Conservation (phyloP, 2,797 vertebrate genomes). For the Odontamblyopus rebecca region DNA sequence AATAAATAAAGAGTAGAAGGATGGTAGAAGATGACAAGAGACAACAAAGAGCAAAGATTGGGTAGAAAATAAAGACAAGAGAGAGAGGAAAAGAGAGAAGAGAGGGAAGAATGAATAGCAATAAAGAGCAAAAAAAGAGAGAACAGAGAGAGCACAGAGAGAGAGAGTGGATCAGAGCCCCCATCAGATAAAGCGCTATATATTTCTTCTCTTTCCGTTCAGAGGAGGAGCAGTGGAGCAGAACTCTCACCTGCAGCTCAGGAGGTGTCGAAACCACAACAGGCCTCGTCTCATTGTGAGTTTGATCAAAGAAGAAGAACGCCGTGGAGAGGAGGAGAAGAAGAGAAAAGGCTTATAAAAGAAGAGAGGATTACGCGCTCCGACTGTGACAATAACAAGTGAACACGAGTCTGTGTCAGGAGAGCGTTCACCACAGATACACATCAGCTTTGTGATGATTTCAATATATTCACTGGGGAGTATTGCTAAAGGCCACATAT, state of each 20-base stretch:
- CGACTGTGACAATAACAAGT: constrained; percentile 20
- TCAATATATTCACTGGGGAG: too few relatives aligned
- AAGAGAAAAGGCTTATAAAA: constrained; percentile 13
- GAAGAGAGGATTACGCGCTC: constrained; percentile 10
- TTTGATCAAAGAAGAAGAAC: constrained; percentile 27
- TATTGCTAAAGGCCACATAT: too few relatives aligned
- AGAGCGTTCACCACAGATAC: constrained; percentile 10
- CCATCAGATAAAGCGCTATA: constrained; percentile 18
- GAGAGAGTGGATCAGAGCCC: not conserved
- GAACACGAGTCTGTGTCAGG: constrained; percentile 31
- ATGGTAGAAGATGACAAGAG: too few relatives aligned
- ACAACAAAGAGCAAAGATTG: too few relatives aligned
- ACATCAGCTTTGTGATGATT: not conserved
- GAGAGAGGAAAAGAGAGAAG: too few relatives aligned
- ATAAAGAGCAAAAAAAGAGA: too few relatives aligned
- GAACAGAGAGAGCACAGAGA: too few relatives aligned
- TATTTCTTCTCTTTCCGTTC: constrained; percentile 6
- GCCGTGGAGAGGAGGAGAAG: constrained; percentile 18
- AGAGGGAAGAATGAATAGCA: too few relatives aligned
- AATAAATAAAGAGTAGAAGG: too few relatives aligned
- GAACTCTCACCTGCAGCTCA: constrained; percentile 12
- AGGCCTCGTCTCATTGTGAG: constrained; percentile 26
- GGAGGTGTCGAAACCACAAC: constrained; percentile 19
- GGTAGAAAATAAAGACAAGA: too few relatives aligned
- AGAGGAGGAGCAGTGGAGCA: not conserved